Evolutionary conservation across 2,113 vertebrate species (phyloP).

Genomic region (Anolis carolinensis): DNA sequence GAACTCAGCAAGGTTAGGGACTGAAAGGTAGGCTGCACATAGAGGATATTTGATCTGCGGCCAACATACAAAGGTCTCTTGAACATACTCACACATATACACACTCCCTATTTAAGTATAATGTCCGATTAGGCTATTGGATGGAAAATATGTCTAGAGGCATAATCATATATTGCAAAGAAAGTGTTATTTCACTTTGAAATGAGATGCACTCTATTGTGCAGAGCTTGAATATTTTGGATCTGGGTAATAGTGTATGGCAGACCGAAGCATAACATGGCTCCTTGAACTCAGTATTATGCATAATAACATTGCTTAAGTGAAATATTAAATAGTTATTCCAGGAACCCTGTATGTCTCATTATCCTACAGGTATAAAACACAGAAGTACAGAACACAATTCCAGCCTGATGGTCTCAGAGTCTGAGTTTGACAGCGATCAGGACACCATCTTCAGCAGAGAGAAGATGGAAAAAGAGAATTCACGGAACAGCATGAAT

Average conservation of each 20-base stretch:
- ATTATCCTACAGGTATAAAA: constrained; percentile 80
- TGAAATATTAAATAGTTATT: neutral
- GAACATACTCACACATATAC: too few relatives aligned
- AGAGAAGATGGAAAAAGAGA: constrained; percentile 77
- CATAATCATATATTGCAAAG: neutral
- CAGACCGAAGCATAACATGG: too few relatives aligned
- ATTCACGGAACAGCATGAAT: constrained; percentile 68
- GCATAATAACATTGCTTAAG: neutral
- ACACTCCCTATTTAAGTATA: too few relatives aligned
- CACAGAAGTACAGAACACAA: constrained; percentile 92
- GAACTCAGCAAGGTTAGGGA: too few relatives aligned
- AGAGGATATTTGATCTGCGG: too few relatives aligned
- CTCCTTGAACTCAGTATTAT: neutral
- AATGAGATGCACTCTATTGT: neutral
- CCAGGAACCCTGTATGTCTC: constrained; percentile 1
- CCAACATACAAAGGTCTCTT: too few relatives aligned
- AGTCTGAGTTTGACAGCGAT: constrained; percentile 92
- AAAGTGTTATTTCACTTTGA: neutral
- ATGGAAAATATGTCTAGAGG: neutral
- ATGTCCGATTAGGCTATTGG: too few relatives aligned
- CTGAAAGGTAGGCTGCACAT: too few relatives aligned
- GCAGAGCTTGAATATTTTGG: neutral
- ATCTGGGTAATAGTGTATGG: neutral
- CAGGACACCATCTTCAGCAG: constrained; percentile 89
- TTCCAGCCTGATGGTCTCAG: constrained; percentile 92